These are phyloP conservation scores for Gonioctena quinquepunctata DNA, from an alignment of 1,140 invertebrate genomes.

Conservation along the genomic window DNA sequence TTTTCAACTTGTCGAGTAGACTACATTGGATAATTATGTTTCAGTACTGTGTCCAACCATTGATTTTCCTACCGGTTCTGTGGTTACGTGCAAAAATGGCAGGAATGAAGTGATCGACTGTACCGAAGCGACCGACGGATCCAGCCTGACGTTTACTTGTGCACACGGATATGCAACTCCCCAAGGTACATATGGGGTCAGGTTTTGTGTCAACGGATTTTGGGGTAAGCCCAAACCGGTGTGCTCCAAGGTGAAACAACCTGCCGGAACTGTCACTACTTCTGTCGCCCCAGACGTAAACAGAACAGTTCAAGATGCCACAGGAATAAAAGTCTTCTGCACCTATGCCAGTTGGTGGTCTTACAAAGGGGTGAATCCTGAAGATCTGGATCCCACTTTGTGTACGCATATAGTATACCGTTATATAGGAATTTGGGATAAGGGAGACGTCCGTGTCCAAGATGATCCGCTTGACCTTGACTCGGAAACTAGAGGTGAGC, in stretches of 20 bases:
- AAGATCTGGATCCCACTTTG: neutral
- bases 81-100: neutral
- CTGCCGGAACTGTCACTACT: neutral
- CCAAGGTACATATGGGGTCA: neutral
- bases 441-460: neutral
- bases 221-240: neutral
- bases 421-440: conserved; percentile 8
- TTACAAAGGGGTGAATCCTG: neutral
- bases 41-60: conserved; percentile 1
- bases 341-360: neutral
- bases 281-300: neutral
- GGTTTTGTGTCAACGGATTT: neutral
- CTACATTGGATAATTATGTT: too few species aligned
- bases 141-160: neutral
- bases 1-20: too few species aligned
- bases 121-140: neutral
- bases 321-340: neutral
- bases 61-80: neutral
- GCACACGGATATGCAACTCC: neutral
- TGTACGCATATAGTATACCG: neutral
- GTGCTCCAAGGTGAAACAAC: neutral
- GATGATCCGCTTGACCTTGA: conserved; percentile 6
- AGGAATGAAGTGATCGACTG: neutral
- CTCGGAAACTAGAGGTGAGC: neutral
- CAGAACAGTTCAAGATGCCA: neutral